Base-by-base conservation (phyloP, 37 sponge, comb jelly and placozoan species). In the Hormiphora californensis region DNA sequence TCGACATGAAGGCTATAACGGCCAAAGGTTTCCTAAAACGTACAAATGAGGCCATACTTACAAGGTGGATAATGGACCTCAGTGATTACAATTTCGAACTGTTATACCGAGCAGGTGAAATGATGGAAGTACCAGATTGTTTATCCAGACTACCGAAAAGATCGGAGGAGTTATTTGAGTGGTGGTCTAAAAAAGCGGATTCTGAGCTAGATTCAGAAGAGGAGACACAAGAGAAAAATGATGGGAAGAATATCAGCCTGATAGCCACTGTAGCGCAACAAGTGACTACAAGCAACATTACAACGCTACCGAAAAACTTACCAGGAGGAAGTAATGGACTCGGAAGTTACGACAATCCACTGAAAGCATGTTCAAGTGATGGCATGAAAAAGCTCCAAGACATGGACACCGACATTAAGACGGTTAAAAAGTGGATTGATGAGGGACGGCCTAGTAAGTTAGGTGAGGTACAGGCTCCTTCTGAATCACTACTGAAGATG, bases 1-100 rank as follows among this genome's bases (percentile, higher is more conserved):
- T 73, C 17, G 81, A 73, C 22, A 73, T 73, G 81, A 37, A 40
- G 44, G 41, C 81, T n/a, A 1, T 73, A 40, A 73, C 81, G 4
- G 40, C 40, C 23, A 23, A 39, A 19, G 23, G 23, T 19, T 73
- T 73, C 23, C 81, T 73, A 1, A 73, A 73, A 40, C 40, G 43
- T 9, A 73, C n/a, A 2, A 73, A 37, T 28, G 12, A 21, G 1
- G 81, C 46, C 0, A 28, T 73, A 4, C 27, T 73, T 11, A 4
- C 43, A 37, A 21, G 81, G 21, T 73, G 81, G 81, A 37, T 73
- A 1, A 21, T 73, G 43, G 81, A 39, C 1, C 46, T 73, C 0
- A 27, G 28, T 4, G 59, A 23, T n/a, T 23, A 57, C 25, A 27
- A 8, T n/a, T 46, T 46, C 12, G 51, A 46, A 8, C 8, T 46